Conservation (phyloP, 2,113 vertebrate genomes). For the Lagopus muta region DNA sequence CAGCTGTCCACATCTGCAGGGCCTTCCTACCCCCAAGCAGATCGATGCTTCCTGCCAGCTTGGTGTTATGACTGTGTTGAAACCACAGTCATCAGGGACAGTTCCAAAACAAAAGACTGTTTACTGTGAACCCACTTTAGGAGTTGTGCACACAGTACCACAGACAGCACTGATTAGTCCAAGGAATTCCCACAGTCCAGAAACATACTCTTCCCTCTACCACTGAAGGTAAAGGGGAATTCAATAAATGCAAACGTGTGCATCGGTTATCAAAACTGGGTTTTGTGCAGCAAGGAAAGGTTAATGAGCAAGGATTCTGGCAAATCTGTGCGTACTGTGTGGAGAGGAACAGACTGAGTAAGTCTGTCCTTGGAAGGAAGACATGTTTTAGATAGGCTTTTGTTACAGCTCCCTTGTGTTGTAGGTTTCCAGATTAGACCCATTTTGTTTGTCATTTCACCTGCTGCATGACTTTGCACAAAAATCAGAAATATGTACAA, state of each 20-base stretch:
- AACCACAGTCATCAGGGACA: neutral
- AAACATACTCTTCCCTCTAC: neutral
- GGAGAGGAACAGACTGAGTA: constrained; percentile 6
- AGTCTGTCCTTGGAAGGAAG: neutral
- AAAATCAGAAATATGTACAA: neutral
- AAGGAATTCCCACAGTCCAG: neutral
- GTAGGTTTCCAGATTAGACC: neutral
- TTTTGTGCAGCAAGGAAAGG: neutral
- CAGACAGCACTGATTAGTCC: neutral
- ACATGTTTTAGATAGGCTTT: neutral
- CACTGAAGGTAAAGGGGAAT: neutral
- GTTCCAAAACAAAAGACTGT: neutral
- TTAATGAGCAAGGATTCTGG: neutral
- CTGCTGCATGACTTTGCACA: neutral
- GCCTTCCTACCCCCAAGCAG: too few species aligned
- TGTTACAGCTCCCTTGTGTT: neutral
- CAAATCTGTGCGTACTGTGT: neutral
- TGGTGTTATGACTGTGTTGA: neutral
- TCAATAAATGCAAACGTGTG: neutral
- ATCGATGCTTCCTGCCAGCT: too few species aligned
- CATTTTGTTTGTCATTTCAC: neutral
- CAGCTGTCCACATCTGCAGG: too few species aligned
- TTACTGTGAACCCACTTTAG: neutral
- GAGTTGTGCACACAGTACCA: neutral
- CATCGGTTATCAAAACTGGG: neutral